A percentile compares a stretch with the other conserved stretches of the same genome.
Evolutionary conservation across 2,797 vertebrate genomes (phyloP).

Genomic region (Lutjanus argentimaculatus): DNA sequence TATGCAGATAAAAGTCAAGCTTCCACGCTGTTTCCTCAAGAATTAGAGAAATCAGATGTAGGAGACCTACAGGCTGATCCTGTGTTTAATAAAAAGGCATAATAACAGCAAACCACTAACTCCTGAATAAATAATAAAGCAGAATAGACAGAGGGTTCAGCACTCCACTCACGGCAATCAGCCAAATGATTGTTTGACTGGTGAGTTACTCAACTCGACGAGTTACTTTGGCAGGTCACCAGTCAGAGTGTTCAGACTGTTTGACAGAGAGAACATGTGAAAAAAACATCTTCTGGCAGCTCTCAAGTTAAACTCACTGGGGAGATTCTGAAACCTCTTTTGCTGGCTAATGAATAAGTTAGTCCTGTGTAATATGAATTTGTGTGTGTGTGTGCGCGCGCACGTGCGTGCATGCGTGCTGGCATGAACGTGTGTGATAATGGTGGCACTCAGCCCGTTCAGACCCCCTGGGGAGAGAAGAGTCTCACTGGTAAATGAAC

Average conservation of each 20-base stretch:
- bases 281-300: background rate
- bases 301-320: background rate
- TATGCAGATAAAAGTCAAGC: background rate
- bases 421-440: slow-evolving; percentile 18
- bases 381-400: slow-evolving; percentile 11
- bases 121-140: background rate
- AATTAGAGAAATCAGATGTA: background rate
- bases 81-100: background rate
- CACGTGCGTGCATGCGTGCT: background rate
- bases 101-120: background rate
- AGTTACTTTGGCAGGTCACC: slow-evolving; percentile 1
- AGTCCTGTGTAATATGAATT: slow-evolving; percentile 5
- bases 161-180: background rate
- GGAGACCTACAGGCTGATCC: background rate
- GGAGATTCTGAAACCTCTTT: background rate
- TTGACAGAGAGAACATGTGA: background rate
- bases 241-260: background rate
- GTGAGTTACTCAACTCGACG: background rate
- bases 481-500: slow-evolving; percentile 36
- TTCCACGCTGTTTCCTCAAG: background rate
- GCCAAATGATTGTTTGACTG: background rate
- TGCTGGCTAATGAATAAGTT: slow-evolving; percentile 17
- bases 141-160: background rate
- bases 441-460: slow-evolving; percentile 21
- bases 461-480: slow-evolving; percentile 17